Base-by-base conservation (phyloP, 1,140 invertebrate species). In the Sycophaga agraensis region DNA sequence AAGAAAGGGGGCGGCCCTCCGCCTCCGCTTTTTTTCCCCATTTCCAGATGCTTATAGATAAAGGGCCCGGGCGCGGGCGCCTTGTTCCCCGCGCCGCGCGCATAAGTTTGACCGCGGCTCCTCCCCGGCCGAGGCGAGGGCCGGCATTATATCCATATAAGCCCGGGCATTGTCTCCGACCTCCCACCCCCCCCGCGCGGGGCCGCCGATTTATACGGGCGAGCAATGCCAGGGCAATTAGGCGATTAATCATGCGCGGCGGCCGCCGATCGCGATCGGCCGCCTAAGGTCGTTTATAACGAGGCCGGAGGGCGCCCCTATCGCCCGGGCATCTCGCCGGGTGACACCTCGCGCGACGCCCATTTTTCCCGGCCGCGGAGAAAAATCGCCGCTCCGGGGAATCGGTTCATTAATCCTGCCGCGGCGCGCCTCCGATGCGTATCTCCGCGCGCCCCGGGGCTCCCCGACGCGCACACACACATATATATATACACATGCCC, bases 201-300 rank as follows among this genome's bases (percentile, higher is more conserved):
- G 21, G 49, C 3, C 21, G 5, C 34, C 9, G 40, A 59, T 59
- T 53, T 42, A 53, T 37, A n/a, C n/a, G n/a, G n/a, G n/a, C n/a
- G 58, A 51, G 48, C 58, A 35, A 59, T 59, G 42, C 51, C 37
- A 11, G 19, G 26, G 7, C 58, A 45, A 59, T 59, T 59, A 51
- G 19, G 14, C 39, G 37, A 51, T 59, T 53, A 50, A 59, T 59
- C 58, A 34, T 16, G 22, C 22, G 42, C n/a, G 42, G 26, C 49
- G n/a, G n/a, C n/a, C n/a, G n/a, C 31, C 22, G 55, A 58, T 48
- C 26, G 26, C 43, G 24, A 58, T 58, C 21, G 2, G 2, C 19
- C 2, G 21, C n/a, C 42, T 57, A 48, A 43, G 48, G 45, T 37
- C 21, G 56, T 58, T 49, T 49, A 43, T 43, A 40, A 65, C 22